A percentile compares a stretch with the other conserved stretches of the same genome.
These are phyloP conservation scores for Crenuchus spilurus DNA, from an alignment of 2,797 vertebrate species.

Conservation along the genomic window DNA sequence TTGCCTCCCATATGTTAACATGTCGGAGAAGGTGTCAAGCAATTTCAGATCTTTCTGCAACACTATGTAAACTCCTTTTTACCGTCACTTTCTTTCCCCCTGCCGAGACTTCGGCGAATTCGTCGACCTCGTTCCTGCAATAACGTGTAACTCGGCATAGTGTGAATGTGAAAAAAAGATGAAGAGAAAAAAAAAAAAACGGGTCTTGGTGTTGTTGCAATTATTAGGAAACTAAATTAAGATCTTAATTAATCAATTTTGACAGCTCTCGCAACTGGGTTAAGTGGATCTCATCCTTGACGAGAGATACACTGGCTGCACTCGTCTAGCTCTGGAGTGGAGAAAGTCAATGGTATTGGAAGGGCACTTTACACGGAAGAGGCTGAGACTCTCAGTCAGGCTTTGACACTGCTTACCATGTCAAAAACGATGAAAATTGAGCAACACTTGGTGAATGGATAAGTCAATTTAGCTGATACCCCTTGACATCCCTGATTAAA, in stretches of 20 bases:
- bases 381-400: not conserved
- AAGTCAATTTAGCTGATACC: conserved; percentile 25
- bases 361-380: not conserved
- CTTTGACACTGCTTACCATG: not conserved
- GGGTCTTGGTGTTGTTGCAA: not conserved
- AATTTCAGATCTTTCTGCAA: conserved; percentile 51
- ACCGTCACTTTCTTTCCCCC: conserved; percentile 16
- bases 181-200: not conserved
- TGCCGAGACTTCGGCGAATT: conserved; percentile 26
- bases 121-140: conserved; percentile 20
- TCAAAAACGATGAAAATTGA: conserved; percentile 25
- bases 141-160: not conserved
- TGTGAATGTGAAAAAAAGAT: not conserved
- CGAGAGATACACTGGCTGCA: not conserved
- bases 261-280: conserved; percentile 29
- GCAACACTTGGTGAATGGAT: conserved; percentile 19
- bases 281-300: conserved; percentile 27
- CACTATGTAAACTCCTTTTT: conserved; percentile 44
- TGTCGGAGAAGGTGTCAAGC: conserved; percentile 54
- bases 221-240: conserved; percentile 23
- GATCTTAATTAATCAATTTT: conserved; percentile 20
- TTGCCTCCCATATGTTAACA: conserved; percentile 58
- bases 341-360: not conserved
- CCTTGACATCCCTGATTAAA: conserved; percentile 23
- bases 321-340: not conserved